Conservation (phyloP, 2,888 invertebrate genomes). For the Euzophera pinguis region DNA sequence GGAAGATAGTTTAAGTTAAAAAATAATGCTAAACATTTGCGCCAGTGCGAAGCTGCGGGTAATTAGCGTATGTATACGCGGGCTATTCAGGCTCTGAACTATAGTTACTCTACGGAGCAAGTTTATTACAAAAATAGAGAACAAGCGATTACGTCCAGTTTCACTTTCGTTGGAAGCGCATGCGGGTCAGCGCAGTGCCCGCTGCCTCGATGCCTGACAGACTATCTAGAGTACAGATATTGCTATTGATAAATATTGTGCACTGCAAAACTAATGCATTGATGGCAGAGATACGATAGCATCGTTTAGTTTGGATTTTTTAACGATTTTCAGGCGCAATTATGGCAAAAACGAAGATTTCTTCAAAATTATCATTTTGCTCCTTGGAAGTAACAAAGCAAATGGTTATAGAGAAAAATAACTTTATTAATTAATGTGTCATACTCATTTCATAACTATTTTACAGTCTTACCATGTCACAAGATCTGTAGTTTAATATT, state of each 20-base stretch:
- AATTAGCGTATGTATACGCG: not conserved
- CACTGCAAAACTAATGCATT: not conserved
- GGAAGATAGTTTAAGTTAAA: too few relatives aligned
- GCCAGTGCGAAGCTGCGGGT: not conserved
- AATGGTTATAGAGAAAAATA: too few relatives aligned
- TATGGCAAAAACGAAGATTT: too few relatives aligned
- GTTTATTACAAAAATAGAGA: slow-evolving; percentile 45
- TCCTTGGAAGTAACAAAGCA: too few relatives aligned
- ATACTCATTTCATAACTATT: too few relatives aligned
- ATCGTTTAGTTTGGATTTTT: not conserved
- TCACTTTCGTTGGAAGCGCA: slow-evolving; percentile 62
- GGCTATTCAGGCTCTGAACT: slow-evolving; percentile 12
- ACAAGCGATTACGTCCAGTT: slow-evolving; percentile 54
- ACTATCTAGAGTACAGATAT: not conserved
- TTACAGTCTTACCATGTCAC: too few relatives aligned
- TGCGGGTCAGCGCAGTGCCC: slow-evolving; percentile 49
- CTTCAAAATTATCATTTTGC: too few relatives aligned
- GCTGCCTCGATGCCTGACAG: slow-evolving; percentile 25
- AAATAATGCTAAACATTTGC: too few relatives aligned
- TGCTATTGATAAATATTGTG: not conserved
- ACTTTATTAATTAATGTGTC: too few relatives aligned
- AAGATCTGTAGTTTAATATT: slow-evolving; percentile 14
- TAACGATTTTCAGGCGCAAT: too few relatives aligned
- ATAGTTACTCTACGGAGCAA: slow-evolving; percentile 26
- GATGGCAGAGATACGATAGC: not conserved